Evolutionary conservation across 2,797 vertebrate species (phyloP).

Genomic region (Protonibea diacanthus): DNA sequence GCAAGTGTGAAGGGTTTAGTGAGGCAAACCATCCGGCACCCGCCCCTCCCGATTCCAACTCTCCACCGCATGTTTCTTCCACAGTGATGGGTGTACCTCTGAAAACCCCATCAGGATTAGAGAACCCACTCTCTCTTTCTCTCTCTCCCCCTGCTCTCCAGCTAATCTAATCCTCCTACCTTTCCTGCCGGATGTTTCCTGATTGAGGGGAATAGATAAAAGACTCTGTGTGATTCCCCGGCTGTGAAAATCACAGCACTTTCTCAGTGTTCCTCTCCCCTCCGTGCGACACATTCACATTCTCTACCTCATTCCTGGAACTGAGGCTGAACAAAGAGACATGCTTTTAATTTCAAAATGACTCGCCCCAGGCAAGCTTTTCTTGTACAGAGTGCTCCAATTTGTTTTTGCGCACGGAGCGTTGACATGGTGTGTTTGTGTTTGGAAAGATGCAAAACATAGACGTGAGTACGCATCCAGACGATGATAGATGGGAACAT

Average conservation of each 20-base stretch:
- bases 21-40: slow-evolving; percentile 55
- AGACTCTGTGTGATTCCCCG: slow-evolving; percentile 68
- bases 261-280: slow-evolving; percentile 35
- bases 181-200: slow-evolving; percentile 76
- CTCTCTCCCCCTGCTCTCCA: slow-evolving; percentile 54
- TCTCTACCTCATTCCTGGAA: slow-evolving; percentile 68
- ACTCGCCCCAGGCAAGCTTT: slow-evolving; percentile 73
- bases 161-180: slow-evolving; percentile 81
- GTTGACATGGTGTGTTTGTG: slow-evolving; percentile 72
- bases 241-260: slow-evolving; percentile 77
- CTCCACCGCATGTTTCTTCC: slow-evolving; percentile 56
- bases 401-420: slow-evolving; percentile 71
- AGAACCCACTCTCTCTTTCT: slow-evolving; percentile 66
- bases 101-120: slow-evolving; percentile 81
- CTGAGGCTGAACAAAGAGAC: slow-evolving; percentile 75
- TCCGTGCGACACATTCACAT: slow-evolving; percentile 53
- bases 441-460: slow-evolving; percentile 67
- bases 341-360: slow-evolving; percentile 82
- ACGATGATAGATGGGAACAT: slow-evolving; percentile 57
- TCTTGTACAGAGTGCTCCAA: slow-evolving; percentile 68
- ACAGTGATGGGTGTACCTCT: slow-evolving; percentile 68
- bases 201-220: slow-evolving; percentile 82
- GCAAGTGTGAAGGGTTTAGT: slow-evolving; percentile 74
- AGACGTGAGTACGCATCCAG: slow-evolving; percentile 54
- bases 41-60: slow-evolving; percentile 42